Percentiles rank a stretch among this genome's conserved stretches.
Evolutionary conservation across 2,113 vertebrate species (phyloP).

Genomic region (Toxostoma redivivum): DNA sequence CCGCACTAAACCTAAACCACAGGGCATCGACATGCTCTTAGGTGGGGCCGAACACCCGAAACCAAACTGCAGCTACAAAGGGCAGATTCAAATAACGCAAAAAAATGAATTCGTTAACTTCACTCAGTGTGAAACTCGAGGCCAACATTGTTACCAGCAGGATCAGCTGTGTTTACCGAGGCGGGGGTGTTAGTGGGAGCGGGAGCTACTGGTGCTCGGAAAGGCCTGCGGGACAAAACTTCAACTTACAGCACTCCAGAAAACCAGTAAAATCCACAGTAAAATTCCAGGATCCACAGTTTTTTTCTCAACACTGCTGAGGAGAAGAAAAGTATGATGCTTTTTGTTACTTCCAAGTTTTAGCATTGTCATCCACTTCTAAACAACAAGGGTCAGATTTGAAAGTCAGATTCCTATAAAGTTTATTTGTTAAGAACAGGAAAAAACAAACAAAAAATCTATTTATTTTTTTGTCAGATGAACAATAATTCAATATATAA

Average conservation of each 20-base stretch:
- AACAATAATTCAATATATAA: constrained; percentile 1
- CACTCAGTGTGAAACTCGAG: background rate
- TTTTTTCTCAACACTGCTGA: constrained; percentile 29
- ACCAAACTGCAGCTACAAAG: background rate
- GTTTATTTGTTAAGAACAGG: background rate
- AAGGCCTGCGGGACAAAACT: background rate
- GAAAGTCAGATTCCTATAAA: constrained; percentile 30
- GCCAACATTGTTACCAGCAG: background rate
- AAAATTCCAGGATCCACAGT: constrained; percentile 22
- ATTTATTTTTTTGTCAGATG: background rate
- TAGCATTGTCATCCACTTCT: constrained; percentile 26
- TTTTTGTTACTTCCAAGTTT: background rate
- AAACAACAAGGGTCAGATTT: background rate
- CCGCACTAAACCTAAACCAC: background rate
- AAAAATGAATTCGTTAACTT: background rate
- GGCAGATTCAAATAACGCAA: background rate
- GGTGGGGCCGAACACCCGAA: background rate
- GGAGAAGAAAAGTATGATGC: constrained; percentile 19
- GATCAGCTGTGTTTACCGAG: background rate
- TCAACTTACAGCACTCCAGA: constrained; percentile 43
- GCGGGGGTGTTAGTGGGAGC: rapidly evolving
- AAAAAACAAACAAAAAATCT: background rate
- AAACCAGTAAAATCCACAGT: constrained; percentile 17
- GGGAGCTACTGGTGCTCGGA: background rate
- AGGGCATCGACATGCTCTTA: rapidly evolving